Evolutionary conservation across 53 echinoderm and acorn worm species (phyloP), one percentile per base, ranked within the genome.

Genomic region (Echinarachnius parma): DNA sequence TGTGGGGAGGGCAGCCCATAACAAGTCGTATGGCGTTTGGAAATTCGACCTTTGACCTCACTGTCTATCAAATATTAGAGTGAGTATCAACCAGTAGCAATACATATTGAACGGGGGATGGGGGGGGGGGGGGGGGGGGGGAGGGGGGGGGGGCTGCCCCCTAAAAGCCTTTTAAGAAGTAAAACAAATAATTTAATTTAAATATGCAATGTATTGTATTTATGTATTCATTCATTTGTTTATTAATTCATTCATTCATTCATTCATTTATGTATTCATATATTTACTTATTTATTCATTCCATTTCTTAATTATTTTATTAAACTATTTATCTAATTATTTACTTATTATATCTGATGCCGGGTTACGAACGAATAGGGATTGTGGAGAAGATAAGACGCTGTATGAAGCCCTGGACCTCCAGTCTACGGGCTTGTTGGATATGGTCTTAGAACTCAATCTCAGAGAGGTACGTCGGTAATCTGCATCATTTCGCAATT

Each of bases 41-140:
- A 1, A 56, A 72, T 45, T 33, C 57, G 16, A 56, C 74, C 2
- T 29, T 56, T n/a, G 56, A 72, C 28, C 9, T 56, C 8, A 44
- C 74, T 10, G 57, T 72, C 57, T 57, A 56, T 13, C 33, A 56
- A 36, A 72, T 72, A 23, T 37, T 72, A 56, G 56, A 72, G 74
- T 72, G n/a, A 57, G 74, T 56, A 50, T 24, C n/a, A n/a, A n/a
- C n/a, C n/a, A n/a, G n/a, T n/a, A n/a, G n/a, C n/a, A n/a, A n/a
- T n/a, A n/a, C n/a, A n/a, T n/a, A n/a, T n/a, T n/a, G n/a, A n/a
- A n/a, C n/a, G n/a, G n/a, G n/a, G n/a, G n/a, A n/a, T n/a, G n/a
- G n/a, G n/a, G n/a, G n/a, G n/a, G n/a, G n/a, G n/a, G n/a, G n/a
- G n/a, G n/a, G n/a, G n/a, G n/a, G n/a, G n/a, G n/a, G n/a, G n/a